These are phyloP conservation scores for Panthera tigris DNA, from an alignment of 2,113 vertebrate genomes.

Conservation along the genomic window DNA sequence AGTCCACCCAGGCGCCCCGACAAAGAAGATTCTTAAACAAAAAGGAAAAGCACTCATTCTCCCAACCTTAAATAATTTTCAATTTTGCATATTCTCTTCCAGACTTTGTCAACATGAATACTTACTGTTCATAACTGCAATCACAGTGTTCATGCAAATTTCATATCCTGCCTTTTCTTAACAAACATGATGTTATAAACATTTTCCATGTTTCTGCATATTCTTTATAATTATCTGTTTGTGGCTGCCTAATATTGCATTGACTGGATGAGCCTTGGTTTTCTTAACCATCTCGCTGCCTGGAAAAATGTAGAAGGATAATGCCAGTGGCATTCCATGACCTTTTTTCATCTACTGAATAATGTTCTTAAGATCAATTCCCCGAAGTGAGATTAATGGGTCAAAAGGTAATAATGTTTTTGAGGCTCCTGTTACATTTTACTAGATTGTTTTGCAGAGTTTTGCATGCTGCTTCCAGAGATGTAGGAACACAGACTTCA, in stretches of 20 bases:
- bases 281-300: slow-evolving; percentile 42
- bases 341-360: background rate
- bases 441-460: background rate
- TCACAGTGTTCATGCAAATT: background rate
- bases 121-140: background rate
- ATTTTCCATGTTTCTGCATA: background rate
- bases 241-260: background rate
- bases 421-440: background rate
- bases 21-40: background rate
- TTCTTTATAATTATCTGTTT: slow-evolving; percentile 3
- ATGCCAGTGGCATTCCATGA: no score
- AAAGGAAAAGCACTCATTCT: background rate
- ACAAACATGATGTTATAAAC: background rate
- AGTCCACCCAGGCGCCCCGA: background rate
- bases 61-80: background rate
- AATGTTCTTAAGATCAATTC: background rate
- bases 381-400: background rate
- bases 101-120: background rate
- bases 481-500: background rate
- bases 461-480: background rate
- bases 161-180: slow-evolving; percentile 24
- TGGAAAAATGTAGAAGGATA: background rate
- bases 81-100: background rate
- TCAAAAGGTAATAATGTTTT: background rate
- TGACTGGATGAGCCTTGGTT: background rate